Evolutionary conservation across 2,113 vertebrate genomes (phyloP).

Genomic region (Rostratula benghalensis): DNA sequence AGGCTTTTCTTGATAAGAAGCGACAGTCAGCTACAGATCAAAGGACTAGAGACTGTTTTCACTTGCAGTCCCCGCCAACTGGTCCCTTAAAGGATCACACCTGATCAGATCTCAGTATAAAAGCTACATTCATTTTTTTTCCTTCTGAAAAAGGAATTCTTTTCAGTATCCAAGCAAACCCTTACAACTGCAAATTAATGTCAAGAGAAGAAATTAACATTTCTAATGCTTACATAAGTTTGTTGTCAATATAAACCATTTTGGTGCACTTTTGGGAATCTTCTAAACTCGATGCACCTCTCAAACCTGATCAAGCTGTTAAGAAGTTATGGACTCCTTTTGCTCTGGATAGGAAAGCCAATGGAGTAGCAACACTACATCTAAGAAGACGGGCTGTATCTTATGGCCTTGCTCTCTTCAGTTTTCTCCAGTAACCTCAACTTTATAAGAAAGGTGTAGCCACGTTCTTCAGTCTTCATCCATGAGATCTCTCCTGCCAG

Average conservation of each 20-base stretch:
- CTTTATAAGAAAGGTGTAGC: neutral
- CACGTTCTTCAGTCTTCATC: neutral
- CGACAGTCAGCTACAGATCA: constrained; percentile 44
- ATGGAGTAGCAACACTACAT: neutral
- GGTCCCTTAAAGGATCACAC: neutral
- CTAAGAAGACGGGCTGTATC: neutral
- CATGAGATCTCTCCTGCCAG: neutral
- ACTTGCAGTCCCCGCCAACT: neutral
- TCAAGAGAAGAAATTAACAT: neutral
- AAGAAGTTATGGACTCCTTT: neutral
- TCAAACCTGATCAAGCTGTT: neutral
- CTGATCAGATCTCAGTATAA: neutral
- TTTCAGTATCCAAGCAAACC: neutral
- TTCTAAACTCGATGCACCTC: neutral
- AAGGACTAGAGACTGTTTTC: neutral
- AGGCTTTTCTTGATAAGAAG: constrained; percentile 34
- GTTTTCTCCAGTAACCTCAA: neutral
- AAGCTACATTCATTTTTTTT: neutral
- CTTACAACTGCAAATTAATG: neutral
- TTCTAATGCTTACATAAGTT: neutral
- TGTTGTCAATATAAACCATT: neutral
- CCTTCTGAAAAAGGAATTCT: neutral
- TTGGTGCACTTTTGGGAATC: neutral
- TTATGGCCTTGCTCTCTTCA: neutral
- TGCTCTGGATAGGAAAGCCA: neutral